Conservation (phyloP, 2,888 invertebrate genomes). For the Epinotia bilunana region DNA sequence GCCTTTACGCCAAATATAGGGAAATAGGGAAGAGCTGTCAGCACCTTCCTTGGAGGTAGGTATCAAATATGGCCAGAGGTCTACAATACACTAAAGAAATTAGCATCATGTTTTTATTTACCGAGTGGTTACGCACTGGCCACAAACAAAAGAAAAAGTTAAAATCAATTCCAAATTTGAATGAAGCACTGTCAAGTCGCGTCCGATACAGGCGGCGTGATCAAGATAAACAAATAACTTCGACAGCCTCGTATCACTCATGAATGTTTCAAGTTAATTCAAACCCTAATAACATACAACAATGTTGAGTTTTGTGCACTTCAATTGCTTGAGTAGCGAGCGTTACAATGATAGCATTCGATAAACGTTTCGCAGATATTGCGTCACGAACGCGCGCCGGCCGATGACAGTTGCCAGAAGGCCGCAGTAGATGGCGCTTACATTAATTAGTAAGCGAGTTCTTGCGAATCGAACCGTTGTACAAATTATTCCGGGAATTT, state of each 20-base stretch:
- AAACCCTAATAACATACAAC: neutral
- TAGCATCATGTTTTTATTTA: neutral
- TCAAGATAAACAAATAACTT: constrained; percentile 37
- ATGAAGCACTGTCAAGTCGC: constrained; percentile 38
- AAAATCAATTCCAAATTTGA: constrained; percentile 42
- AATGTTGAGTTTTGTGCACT: neutral
- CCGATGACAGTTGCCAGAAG: constrained; percentile 43
- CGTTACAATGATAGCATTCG: neutral
- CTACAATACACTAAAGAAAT: too few relatives aligned
- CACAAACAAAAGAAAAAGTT: constrained; percentile 31
- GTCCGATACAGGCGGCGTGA: constrained; percentile 29
- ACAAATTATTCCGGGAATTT: neutral
- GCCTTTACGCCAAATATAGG: too few relatives aligned
- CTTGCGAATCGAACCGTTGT: constrained; percentile 13
- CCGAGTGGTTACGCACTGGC: constrained; percentile 27
- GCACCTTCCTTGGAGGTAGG: too few relatives aligned
- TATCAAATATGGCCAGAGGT: too few relatives aligned
- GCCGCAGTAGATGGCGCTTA: constrained; percentile 35
- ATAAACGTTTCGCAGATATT: constrained; percentile 36
- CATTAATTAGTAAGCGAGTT: constrained; percentile 35
- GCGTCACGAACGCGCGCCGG: constrained; percentile 17
- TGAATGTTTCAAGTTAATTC: neutral
- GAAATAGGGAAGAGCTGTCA: too few relatives aligned
- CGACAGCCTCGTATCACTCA: neutral
- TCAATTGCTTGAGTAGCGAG: too few relatives aligned